phyloP scores from a whole-genome alignment of 1,140 invertebrate species.

The Laupala kohalensis region DNA sequence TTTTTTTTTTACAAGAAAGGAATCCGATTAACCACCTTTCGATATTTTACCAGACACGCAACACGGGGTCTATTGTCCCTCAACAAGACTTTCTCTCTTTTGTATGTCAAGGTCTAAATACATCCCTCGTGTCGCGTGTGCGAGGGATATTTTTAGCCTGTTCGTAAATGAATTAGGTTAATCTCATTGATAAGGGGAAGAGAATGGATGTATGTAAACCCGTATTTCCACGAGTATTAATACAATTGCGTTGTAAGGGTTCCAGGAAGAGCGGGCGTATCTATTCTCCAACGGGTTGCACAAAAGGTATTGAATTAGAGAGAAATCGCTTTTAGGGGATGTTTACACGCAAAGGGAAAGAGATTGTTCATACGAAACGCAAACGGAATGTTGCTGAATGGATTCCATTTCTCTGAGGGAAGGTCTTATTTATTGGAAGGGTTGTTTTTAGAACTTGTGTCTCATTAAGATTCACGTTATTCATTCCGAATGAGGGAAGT shows the following conservation, averaged over 20 bases:
- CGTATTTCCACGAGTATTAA: background rate
- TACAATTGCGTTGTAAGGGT: background rate
- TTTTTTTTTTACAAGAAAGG: background rate
- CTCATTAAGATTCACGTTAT: no score
- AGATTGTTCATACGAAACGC: no score
- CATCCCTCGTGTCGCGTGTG: background rate
- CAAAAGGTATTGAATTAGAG: background rate
- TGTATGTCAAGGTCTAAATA: background rate
- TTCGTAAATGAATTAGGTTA: background rate
- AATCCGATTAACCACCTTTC: background rate
- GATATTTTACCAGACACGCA: background rate
- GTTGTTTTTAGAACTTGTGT: no score
- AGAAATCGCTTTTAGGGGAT: no score
- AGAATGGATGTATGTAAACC: background rate
- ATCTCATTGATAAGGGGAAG: background rate
- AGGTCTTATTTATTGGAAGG: no score
- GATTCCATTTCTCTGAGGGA: no score
- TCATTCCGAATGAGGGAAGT: no score
- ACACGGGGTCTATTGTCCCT: no score
- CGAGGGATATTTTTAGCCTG: background rate
- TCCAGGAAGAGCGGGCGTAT: background rate
- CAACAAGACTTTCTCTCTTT: no score
- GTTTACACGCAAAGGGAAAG: no score
- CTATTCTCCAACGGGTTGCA: background rate
- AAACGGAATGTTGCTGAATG: no score